Base-by-base conservation (phyloP, 1,140 invertebrate species). In the Zelostemma sp. region DNA sequence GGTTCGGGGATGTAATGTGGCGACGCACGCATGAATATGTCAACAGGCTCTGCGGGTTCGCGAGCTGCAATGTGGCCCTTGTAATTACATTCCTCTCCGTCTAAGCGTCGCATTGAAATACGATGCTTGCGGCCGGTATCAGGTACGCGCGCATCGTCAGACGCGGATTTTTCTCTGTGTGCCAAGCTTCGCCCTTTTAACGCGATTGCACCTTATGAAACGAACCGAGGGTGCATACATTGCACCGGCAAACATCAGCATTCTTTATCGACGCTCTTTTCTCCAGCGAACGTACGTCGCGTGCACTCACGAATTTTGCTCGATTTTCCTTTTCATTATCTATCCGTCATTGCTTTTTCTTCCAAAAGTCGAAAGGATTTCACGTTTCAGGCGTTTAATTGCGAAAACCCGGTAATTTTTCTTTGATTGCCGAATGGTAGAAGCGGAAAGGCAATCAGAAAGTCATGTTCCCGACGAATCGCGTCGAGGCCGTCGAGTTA, bases 81-180 rank as follows among this genome's bases (percentile, higher is more conserved):
- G 55, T 72, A 72, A 72, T 72, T 68, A 62, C 70, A 65, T 68
- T 68, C 50, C 70, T 68, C 65, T 62, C 68, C 61, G 31, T 68
- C 59, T 60, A 68, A 64, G 60, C 60, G 60, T 62, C 61, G 45
- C 62, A 61, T 67, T 64, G 69, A 67, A 64, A 64, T 64, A 56
- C 65, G 21, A 61, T 49, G 59, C 59, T 70, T 61, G 55, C 61
- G 55, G 63, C 68, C 65, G 68, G 62, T 66, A 66, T 71, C 68
- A 59, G 68, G 58, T 66, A 66, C 62, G 40, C 15, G 11, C 15
- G 14, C 14, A 1, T 25, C 14, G 40, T 15, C 14, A 41, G 14
- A 38, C 50, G 63, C 33, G 33, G n/a, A 0, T 12, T 53, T 40
- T 15, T 35, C 28, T 35, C 12, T 2, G 48, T 28, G 21, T 38